Evolutionary conservation across 1,140 invertebrate genomes (phyloP).

Genomic region (Heliconius hewitsoni): DNA sequence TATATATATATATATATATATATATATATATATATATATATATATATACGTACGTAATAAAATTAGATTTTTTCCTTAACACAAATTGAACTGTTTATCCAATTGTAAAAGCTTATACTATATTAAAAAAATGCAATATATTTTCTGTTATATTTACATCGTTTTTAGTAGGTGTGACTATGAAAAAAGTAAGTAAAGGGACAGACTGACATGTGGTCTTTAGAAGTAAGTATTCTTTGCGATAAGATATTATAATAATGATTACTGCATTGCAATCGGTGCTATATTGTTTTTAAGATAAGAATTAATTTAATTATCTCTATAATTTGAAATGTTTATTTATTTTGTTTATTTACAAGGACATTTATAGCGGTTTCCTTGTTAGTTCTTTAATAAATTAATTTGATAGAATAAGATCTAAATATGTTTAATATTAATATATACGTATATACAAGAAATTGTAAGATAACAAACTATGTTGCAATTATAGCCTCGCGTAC

Average conservation of each 20-base stretch:
- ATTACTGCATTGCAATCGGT: constrained; percentile 16
- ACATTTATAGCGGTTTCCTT: neutral
- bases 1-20: too few species aligned
- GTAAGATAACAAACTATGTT: neutral
- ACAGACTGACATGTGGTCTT: neutral
- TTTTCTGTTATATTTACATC: neutral
- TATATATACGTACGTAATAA: too few species aligned
- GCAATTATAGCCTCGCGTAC: neutral
- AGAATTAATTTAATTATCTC: neutral
- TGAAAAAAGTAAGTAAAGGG: neutral
- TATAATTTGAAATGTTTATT: neutral
- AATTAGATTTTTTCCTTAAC: neutral
- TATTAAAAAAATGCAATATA: neutral
- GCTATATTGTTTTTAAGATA: neutral
- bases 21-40: too few species aligned
- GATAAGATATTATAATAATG: neutral
- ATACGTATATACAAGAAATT: neutral
- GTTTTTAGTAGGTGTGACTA: neutral
- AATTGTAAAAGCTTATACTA: too few species aligned
- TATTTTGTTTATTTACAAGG: constrained; percentile 11
- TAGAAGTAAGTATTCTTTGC: neutral
- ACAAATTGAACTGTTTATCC: neutral
- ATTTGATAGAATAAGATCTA: neutral
- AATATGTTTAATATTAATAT: neutral
- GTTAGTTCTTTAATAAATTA: neutral